A percentile compares a stretch with the other conserved stretches of the same genome.
phyloP scores from a whole-genome alignment of 1,140 invertebrate species.

The Meloidogyne floridensis region DNA sequence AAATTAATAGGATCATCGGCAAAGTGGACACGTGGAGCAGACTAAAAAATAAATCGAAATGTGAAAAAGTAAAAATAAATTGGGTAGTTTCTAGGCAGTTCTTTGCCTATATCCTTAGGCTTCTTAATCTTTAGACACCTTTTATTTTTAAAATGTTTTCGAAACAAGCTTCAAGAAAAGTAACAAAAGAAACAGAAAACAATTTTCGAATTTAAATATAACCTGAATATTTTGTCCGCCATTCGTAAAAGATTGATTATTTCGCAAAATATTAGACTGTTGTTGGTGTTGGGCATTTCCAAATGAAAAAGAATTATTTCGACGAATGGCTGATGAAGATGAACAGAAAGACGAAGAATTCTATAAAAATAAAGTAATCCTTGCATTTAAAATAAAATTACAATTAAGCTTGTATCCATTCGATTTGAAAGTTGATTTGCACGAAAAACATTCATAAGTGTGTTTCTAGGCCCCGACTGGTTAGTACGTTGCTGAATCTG shows the following conservation, averaged over 20 bases:
- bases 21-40: background rate
- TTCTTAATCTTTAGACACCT: too few relatives aligned
- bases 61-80: too few relatives aligned
- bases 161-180: too few relatives aligned
- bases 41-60: too few relatives aligned
- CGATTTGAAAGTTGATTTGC: background rate
- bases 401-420: background rate
- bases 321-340: background rate
- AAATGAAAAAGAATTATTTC: background rate
- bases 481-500: background rate
- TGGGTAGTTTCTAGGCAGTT: too few relatives aligned
- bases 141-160: too few relatives aligned
- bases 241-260: background rate
- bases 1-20: background rate
- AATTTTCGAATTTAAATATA: background rate
- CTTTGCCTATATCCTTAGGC: too few relatives aligned
- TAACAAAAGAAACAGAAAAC: too few relatives aligned
- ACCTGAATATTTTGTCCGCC: constrained; percentile 4
- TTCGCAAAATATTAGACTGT: background rate
- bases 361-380: background rate
- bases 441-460: background rate
- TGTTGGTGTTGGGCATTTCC: background rate
- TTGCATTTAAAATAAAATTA: background rate
- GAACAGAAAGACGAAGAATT: background rate
- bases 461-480: background rate